These are phyloP conservation scores for Thymelicus lineola DNA, from an alignment of 2,888 invertebrate species.

Conservation along the genomic window DNA sequence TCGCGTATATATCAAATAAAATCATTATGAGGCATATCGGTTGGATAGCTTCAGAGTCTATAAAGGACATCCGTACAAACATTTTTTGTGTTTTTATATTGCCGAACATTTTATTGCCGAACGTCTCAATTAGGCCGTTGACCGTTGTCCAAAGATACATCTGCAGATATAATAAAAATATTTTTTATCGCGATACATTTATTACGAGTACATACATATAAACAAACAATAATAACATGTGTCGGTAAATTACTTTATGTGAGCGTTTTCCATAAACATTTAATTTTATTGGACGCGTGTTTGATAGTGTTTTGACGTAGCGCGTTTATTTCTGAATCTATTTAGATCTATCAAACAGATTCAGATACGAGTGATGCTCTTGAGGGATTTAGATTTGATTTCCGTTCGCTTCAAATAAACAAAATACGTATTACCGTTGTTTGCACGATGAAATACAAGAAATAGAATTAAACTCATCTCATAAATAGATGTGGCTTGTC, in stretches of 20 bases:
- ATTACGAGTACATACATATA: background rate
- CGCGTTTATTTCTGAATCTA: slow-evolving; percentile 36
- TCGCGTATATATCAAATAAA: too few relatives aligned
- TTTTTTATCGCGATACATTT: background rate
- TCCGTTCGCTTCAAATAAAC: slow-evolving; percentile 5
- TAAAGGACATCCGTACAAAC: too few relatives aligned
- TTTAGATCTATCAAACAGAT: slow-evolving; percentile 34
- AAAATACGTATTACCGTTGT: background rate
- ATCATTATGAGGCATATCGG: too few relatives aligned
- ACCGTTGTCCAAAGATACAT: background rate
- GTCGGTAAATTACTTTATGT: slow-evolving; percentile 18
- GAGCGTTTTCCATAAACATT: slow-evolving; percentile 31
- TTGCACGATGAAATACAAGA: background rate
- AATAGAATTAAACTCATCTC: background rate
- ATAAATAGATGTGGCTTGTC: too few relatives aligned
- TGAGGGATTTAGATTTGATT: slow-evolving; percentile 18
- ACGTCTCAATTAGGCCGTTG: too few relatives aligned
- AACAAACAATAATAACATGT: slow-evolving; percentile 13
- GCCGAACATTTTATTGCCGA: too few relatives aligned
- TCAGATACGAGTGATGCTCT: slow-evolving; percentile 15
- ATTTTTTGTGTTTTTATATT: too few relatives aligned
- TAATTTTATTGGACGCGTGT: slow-evolving; percentile 33
- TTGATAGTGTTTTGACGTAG: slow-evolving; percentile 35
- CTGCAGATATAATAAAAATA: background rate
- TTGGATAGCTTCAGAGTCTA: too few relatives aligned